Conservation (phyloP, 2,797 vertebrate species). For the Urophycis tenuis region DNA sequence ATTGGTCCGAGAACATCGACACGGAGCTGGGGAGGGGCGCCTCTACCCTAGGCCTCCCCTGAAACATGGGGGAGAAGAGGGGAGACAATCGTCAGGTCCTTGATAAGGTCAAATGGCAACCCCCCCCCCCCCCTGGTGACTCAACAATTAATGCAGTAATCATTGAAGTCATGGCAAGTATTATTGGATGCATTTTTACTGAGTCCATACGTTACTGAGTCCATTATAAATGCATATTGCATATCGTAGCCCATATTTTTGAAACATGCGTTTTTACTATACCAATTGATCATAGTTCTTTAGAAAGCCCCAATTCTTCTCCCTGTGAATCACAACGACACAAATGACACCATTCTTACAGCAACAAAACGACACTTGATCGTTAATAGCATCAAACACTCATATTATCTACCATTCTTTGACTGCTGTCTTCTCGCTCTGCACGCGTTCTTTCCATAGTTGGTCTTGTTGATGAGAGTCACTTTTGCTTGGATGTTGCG, state of each 20-base stretch:
- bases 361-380: background rate
- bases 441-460: slow-evolving; percentile 69
- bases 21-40: slow-evolving; percentile 55
- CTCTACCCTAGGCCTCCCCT: slow-evolving; percentile 69
- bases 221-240: background rate
- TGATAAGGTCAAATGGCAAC: background rate
- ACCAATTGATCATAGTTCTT: slow-evolving; percentile 75
- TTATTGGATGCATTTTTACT: background rate
- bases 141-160: background rate
- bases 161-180: background rate
- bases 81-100: background rate
- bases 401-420: slow-evolving; percentile 66
- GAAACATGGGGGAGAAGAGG: slow-evolving; percentile 14
- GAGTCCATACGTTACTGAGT: too few species aligned
- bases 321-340: slow-evolving; percentile 63
- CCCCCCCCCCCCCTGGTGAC: too few species aligned
- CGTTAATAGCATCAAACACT: background rate
- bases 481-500: background rate
- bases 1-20: slow-evolving; percentile 64
- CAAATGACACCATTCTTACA: background rate
- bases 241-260: background rate
- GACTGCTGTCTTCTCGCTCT: slow-evolving; percentile 58
- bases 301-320: slow-evolving; percentile 81
- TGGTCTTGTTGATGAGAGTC: slow-evolving; percentile 67
- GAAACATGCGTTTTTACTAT: slow-evolving; percentile 43